Evolutionary conservation across 35 echinoderm and acorn worm genomes (phyloP).

Genomic region (Ptychodera flava): DNA sequence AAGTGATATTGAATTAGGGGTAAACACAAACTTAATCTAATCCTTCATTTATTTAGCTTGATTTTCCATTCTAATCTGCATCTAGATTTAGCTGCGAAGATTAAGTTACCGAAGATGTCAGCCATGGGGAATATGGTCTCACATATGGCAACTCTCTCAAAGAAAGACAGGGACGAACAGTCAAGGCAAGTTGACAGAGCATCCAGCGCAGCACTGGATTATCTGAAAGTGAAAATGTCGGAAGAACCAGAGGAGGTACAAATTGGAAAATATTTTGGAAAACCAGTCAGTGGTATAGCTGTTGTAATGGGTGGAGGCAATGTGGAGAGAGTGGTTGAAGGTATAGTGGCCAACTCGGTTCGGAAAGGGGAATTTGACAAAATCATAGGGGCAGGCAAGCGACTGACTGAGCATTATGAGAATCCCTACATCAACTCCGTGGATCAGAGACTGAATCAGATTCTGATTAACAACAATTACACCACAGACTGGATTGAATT

Average conservation of each 20-base stretch:
- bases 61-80: no score
- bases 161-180: background rate
- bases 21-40: no score
- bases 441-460: background rate
- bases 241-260: background rate
- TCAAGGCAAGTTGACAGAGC: background rate
- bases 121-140: no score
- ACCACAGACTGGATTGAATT: background rate
- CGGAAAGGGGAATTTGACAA: background rate
- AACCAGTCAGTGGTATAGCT: background rate
- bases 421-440: background rate
- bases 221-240: background rate
- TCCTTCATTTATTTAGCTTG: no score
- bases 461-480: background rate
- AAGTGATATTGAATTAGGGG: no score
- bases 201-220: background rate
- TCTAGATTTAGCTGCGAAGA: no score
- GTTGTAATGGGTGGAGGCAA: background rate
- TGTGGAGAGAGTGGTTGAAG: background rate
- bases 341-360: background rate
- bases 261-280: background rate
- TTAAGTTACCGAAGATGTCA: no score
- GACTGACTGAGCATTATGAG: background rate
- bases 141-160: no score
- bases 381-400: background rate